Conservation (phyloP, 2,797 vertebrate genomes). For the Centroberyx gerrardi region DNA sequence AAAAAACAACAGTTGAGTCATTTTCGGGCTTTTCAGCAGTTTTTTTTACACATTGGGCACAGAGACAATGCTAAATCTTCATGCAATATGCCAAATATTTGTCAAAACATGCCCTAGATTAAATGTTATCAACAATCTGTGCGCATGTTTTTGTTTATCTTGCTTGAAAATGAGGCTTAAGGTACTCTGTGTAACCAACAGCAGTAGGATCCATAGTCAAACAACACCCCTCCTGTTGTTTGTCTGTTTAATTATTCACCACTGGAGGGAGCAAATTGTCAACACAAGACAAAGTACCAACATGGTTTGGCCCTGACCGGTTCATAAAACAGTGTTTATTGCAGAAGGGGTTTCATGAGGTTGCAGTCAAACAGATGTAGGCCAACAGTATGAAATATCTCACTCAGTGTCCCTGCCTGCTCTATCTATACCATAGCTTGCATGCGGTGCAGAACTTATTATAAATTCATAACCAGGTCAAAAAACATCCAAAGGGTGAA, state of each 20-base stretch:
- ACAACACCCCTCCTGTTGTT: not conserved
- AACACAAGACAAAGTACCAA: not conserved
- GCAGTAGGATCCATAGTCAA: not conserved
- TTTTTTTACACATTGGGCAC: too few relatives aligned
- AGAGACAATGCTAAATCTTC: too few relatives aligned
- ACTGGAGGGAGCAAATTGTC: constrained; percentile 45
- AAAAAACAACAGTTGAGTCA: too few relatives aligned
- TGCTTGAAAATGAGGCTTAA: not conserved
- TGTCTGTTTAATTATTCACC: constrained; percentile 12
- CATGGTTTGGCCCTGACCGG: not conserved
- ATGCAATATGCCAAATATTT: not conserved
- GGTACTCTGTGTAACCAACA: not conserved
- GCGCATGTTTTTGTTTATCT: not conserved
- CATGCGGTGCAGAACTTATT: not conserved
- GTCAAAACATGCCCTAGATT: not conserved
- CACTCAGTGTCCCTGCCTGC: not conserved
- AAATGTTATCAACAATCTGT: not conserved
- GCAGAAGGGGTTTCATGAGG: constrained; percentile 19
- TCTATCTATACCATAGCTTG: not conserved
- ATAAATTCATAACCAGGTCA: not conserved
- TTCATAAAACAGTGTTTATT: constrained; percentile 43
- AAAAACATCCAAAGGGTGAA: not conserved
- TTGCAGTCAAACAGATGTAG: constrained; percentile 40
- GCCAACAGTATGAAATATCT: constrained; percentile 17
- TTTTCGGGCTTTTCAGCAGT: too few relatives aligned